Base-by-base conservation (phyloP, 2,113 vertebrate genomes). In the Boleophthalmus pectinirostris region DNA sequence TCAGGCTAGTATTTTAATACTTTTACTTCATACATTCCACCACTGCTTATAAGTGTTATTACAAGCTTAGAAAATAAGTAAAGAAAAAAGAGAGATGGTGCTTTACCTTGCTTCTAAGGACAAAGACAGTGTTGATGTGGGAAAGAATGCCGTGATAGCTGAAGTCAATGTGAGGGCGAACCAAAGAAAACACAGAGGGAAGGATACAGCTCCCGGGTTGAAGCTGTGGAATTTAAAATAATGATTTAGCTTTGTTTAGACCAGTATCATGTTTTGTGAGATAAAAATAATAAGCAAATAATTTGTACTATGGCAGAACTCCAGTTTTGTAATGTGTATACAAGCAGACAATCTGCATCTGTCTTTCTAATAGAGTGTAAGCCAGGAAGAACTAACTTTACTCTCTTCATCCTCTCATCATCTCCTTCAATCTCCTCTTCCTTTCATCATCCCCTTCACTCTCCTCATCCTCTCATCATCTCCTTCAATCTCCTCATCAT, bases 91-190 rank as follows among this genome's bases (percentile, higher is more conserved):
- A 24, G 3, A 24, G 11, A 25, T 23, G 6, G 23, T 21, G n/a
- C 21, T 66, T 20, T 94, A 99, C 98, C 97, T 98, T 99, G 91
- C 96, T 99, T 77, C 97, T 94, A 75, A 99, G 88, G 47, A 99
- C 97, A 11, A 99, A 99, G 64, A 99, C 98, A 0, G 97, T 99
- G 92, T 99, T 99, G 93, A 99, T 99, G 90, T 99, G 97, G 15
- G 98, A 99, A 29, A 99, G 96, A 87, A 99, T 99, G 70, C 98
- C 97, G 43, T 99, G 96, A 90, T 96, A 99, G 86, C 96, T 97
- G 90, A 97, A 98, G 88, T 99, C 98, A 69, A 99, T 99, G 80
- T 99, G 98, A 77, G 98, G 97, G 72, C 98, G 96, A 70, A 99
- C 97, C 91, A 99, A 90, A 49, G 97, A 98, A 88, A 99, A 99